Evolutionary conservation across 2,113 vertebrate species (phyloP), one percentile per base, ranked within the genome.

Genomic region (Oryzias curvinotus): DNA sequence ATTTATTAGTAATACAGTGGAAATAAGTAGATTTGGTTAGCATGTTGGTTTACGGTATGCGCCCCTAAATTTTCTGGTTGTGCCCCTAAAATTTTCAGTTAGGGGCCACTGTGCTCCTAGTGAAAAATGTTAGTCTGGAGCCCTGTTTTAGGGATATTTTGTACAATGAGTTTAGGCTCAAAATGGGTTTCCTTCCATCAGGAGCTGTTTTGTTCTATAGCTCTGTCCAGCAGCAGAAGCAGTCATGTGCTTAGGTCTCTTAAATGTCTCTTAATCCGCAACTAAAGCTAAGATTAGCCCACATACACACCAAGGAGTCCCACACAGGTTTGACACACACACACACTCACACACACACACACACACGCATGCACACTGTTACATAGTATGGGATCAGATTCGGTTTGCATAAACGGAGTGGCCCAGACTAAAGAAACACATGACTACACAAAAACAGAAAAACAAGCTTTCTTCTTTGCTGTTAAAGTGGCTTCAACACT

Each of bases 201-300:
- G 36, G 8, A 10, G 10, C 28, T 30, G 36, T 62, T 26, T 56
- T 45, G 41, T 50, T 23, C 21, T 58, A 45, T 44, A 65, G 53
- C 58, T 51, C 71, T 42, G 58, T 68, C 68, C 61, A 54, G 73
- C 56, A 59, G 68, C 68, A 59, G 21, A 23, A 23, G 57, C 57
- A 46, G 57, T 65, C 66, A 65, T 74, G 75, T 78, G 73, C 76
- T 84, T 81, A 71, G 77, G 67, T 77, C 81, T 71, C 75, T 83
- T 88, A 89, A 91, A 71, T 78, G 67, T 77, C 81, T 71, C 75
- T 83, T 88, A 89, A 91, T 88, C 85, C 70, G 16, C 53, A 50
- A 18, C 83, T 76, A 89, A 89, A 91, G 82, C 86, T 86, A 89
- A 88, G 84, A 90, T 90, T 84, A 91, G 88, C 86, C 87, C 87